phyloP scores from a whole-genome alignment of 2,797 vertebrate genomes.

The Sylvia borin region DNA sequence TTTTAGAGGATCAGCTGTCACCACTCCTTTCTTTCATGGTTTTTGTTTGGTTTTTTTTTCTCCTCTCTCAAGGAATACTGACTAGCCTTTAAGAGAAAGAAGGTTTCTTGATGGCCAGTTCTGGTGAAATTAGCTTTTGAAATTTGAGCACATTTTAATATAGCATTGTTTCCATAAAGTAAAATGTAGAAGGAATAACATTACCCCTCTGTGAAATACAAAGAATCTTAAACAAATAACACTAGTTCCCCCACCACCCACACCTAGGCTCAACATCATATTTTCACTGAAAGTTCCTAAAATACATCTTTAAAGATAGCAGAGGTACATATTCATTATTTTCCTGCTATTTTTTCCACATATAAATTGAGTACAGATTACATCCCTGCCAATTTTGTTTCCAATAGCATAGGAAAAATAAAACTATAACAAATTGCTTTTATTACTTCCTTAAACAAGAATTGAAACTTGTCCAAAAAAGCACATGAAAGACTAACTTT shows the following conservation, averaged over 20 bases:
- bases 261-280: neutral
- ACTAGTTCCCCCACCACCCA: neutral
- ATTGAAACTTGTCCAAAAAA: slow-evolving; percentile 60
- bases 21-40: neutral
- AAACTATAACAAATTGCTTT: slow-evolving; percentile 59
- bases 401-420: slow-evolving; percentile 41
- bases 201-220: neutral
- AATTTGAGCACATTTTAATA: neutral
- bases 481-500: slow-evolving; percentile 49
- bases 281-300: slow-evolving; percentile 23
- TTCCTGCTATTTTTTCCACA: slow-evolving; percentile 2
- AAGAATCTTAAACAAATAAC: neutral
- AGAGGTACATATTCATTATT: slow-evolving; percentile 37
- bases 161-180: neutral
- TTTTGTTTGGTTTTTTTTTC: neutral
- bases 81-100: slow-evolving; percentile 5
- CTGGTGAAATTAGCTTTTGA: neutral
- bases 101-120: neutral
- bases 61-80: slow-evolving; percentile 5
- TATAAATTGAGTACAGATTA: slow-evolving; percentile 25
- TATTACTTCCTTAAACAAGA: slow-evolving; percentile 66
- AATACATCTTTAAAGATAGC: slow-evolving; percentile 48
- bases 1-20: neutral
- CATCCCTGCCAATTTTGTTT: slow-evolving; percentile 36
- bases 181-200: neutral